A percentile compares a stretch with the other conserved stretches of the same genome.
Conservation (phyloP, 2,113 vertebrate species). For the Smithornis capensis region DNA sequence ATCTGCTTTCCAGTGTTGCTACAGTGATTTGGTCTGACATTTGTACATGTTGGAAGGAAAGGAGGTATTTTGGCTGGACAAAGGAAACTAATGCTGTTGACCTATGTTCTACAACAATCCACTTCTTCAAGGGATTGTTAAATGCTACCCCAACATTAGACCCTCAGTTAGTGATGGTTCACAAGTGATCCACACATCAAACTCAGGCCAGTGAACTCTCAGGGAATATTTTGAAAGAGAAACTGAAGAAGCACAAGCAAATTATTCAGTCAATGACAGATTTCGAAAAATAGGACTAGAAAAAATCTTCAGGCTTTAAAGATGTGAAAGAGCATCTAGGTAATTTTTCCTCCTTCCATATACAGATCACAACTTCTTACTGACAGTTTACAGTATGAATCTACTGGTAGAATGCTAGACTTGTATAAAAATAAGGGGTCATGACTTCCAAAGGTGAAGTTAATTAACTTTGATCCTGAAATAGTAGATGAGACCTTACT, state of each 20-base stretch:
- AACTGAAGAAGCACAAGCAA: neutral
- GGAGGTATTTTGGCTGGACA: neutral
- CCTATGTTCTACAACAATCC: neutral
- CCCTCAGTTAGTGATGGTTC: neutral
- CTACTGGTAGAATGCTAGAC: neutral
- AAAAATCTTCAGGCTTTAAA: neutral
- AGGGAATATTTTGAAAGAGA: neutral
- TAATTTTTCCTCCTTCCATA: neutral
- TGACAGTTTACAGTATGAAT: neutral
- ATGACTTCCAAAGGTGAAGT: neutral
- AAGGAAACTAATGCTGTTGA: neutral
- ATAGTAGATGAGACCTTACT: neutral
- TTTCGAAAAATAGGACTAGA: neutral
- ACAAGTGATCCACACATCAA: neutral
- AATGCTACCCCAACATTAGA: neutral
- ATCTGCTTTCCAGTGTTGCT: neutral
- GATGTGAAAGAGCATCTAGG: neutral
- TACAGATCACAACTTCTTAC: neutral
- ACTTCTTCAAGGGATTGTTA: neutral
- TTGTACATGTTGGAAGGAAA: slow-evolving; percentile 3
- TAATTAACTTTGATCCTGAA: neutral
- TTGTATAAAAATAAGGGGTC: neutral
- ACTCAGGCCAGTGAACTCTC: neutral
- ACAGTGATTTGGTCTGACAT: neutral
- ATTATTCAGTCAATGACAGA: neutral